A percentile compares a stretch with the other conserved stretches of the same genome.
Evolutionary conservation across 2,113 vertebrate genomes (phyloP).

Genomic region (Eulemur rufifrons): DNA sequence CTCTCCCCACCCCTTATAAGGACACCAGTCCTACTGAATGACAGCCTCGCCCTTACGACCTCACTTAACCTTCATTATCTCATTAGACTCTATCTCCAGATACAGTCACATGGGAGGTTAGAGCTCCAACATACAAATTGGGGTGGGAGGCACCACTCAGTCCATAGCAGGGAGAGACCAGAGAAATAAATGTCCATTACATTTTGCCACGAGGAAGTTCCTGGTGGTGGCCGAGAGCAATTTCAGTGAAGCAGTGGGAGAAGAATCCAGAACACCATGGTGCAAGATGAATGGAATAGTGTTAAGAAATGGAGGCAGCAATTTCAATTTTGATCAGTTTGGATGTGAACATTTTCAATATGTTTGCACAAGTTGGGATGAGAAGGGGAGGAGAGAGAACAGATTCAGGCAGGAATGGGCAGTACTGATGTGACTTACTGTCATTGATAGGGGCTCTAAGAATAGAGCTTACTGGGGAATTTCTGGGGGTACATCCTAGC

Average conservation of each 20-base stretch:
- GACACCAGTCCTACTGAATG: neutral
- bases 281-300: neutral
- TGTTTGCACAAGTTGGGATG: neutral
- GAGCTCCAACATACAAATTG: neutral
- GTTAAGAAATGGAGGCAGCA: neutral
- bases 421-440: fast-evolving
- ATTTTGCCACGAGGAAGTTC: neutral
- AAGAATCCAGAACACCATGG: neutral
- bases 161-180: neutral
- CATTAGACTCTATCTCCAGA: neutral
- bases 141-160: neutral
- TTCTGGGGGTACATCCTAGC: neutral
- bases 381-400: neutral
- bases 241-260: neutral
- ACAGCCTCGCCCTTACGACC: neutral
- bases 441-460: neutral
- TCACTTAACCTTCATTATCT: neutral
- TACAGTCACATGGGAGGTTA: neutral
- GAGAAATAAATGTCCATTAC: neutral
- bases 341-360: neutral
- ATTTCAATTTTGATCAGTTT: neutral
- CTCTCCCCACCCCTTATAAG: neutral
- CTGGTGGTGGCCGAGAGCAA: neutral
- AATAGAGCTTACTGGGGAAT: neutral
- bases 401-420: too few relatives aligned